phyloP scores from a whole-genome alignment of 2,113 vertebrate genomes.

The Pseudorhombus dupliciocellatus region DNA sequence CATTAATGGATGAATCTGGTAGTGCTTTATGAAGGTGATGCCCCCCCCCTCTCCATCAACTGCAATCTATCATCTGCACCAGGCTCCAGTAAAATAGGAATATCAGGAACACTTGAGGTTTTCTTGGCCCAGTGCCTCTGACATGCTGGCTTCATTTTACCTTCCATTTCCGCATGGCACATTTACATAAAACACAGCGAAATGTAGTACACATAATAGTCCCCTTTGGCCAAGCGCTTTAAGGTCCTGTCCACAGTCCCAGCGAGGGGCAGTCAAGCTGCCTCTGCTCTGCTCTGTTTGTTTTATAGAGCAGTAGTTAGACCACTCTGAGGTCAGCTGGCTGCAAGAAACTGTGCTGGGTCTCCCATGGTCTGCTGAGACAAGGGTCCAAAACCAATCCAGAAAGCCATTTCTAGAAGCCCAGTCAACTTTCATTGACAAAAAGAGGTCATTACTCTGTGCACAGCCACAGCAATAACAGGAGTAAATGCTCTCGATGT shows the following conservation, averaged over 20 bases:
- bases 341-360: conserved; percentile 53
- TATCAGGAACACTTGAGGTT: conserved; percentile 56
- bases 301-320: conserved; percentile 78
- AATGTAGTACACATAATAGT: conserved; percentile 64
- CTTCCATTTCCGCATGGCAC: conserved; percentile 57
- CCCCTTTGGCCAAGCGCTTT: conserved; percentile 73
- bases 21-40: conserved; percentile 49
- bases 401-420: conserved; percentile 42
- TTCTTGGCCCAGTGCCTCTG: conserved; percentile 71
- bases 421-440: conserved; percentile 71
- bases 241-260: conserved; percentile 74
- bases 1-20: conserved; percentile 58
- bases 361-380: conserved; percentile 56
- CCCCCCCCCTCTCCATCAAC: conserved; percentile 34
- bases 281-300: conserved; percentile 81
- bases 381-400: conserved; percentile 53
- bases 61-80: conserved; percentile 57
- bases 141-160: conserved; percentile 67
- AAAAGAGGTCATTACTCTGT: conserved; percentile 77
- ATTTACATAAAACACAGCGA: conserved; percentile 67
- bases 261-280: conserved; percentile 73
- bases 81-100: conserved; percentile 39
- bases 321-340: conserved; percentile 69
- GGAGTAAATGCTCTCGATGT: conserved; percentile 43
- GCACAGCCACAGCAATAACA: conserved; percentile 45